Evolutionary conservation across 30 jellyfish, hydroid and myxozoan species (phyloP).

Genomic region (Aurelia sp.): DNA sequence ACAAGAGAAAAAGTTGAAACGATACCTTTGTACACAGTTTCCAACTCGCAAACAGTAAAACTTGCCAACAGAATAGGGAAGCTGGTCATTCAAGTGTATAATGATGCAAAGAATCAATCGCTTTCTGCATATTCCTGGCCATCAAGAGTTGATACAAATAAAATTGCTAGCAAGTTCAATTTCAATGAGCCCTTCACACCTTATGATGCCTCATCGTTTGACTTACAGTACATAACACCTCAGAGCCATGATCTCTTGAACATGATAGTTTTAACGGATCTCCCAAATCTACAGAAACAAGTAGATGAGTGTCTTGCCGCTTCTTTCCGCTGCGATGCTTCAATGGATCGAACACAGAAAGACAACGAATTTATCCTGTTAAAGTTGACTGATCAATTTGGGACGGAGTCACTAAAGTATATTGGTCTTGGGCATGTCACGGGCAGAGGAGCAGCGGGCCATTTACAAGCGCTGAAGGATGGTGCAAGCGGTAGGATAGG

Average conservation of each 20-base stretch:
- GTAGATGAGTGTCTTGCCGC: conserved; percentile 17
- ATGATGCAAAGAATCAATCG: conserved; percentile 15
- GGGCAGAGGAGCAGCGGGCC: conserved; percentile 34
- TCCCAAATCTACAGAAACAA: conserved; percentile 1
- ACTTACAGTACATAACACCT: conserved; percentile 22
- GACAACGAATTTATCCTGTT: conserved; percentile 24
- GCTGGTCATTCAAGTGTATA: conserved; percentile 13
- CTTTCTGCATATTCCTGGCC: conserved; percentile 34
- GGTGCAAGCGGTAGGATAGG: conserved; percentile 11
- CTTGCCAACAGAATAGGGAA: conserved; percentile 23
- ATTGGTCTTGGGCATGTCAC: conserved; percentile 5
- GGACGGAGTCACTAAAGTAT: conserved; percentile 25
- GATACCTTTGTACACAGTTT: conserved; percentile 3
- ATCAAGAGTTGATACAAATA: conserved; percentile 4
- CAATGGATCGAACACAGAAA: conserved; percentile 10
- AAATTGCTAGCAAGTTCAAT: conserved; percentile 6
- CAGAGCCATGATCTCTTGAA: conserved; percentile 24
- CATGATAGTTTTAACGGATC: conserved; percentile 14
- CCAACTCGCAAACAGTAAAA: not conserved
- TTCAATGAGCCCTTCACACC: conserved; percentile 19
- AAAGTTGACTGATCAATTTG: conserved; percentile 14
- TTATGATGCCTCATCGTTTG: conserved; percentile 18
- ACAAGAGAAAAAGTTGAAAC: conserved; percentile 21
- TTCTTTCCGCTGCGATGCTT: conserved; percentile 18
- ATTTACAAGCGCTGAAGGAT: conserved; percentile 22